Percentiles rank a stretch among this genome's conserved stretches.
Conservation (phyloP, 2,113 vertebrate species). For the Labeo catla region DNA sequence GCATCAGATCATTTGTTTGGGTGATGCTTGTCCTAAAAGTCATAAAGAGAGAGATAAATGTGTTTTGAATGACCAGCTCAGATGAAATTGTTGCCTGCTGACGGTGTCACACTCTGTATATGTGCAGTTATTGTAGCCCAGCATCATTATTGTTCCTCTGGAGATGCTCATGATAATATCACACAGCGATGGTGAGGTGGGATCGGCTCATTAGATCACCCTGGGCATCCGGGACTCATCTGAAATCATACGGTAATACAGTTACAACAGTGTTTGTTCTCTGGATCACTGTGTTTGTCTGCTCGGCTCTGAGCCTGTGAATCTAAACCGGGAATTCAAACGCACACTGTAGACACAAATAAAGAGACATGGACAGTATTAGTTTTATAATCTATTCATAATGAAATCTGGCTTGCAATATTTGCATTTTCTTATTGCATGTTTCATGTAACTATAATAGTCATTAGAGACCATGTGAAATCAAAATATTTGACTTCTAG, state of each 20-base stretch:
- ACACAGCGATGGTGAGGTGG: slow-evolving; percentile 1
- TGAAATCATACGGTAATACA: neutral
- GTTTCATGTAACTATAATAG: neutral
- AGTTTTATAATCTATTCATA: neutral
- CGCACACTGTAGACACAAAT: neutral
- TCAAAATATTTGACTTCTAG: neutral
- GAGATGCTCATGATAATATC: slow-evolving; percentile 24
- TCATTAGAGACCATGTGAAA: neutral
- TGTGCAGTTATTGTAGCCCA: neutral
- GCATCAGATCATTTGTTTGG: neutral
- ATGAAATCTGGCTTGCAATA: neutral
- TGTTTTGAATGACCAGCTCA: neutral
- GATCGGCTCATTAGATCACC: slow-evolving; percentile 40
- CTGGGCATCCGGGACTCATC: slow-evolving; percentile 26
- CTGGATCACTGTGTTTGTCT: neutral
- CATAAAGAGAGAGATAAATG: slow-evolving; percentile 7
- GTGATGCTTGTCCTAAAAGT: neutral
- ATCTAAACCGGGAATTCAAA: neutral
- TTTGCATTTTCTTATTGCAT: neutral
- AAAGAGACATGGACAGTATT: neutral
- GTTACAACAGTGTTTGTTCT: slow-evolving; percentile 17
- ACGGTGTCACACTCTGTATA: slow-evolving; percentile 1
- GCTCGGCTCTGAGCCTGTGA: neutral
- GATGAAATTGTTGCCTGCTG: slow-evolving; percentile 13
- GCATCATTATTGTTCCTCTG: slow-evolving; percentile 26